phyloP scores from a whole-genome alignment of 2,113 vertebrate genomes.

The Silurus glanis region DNA sequence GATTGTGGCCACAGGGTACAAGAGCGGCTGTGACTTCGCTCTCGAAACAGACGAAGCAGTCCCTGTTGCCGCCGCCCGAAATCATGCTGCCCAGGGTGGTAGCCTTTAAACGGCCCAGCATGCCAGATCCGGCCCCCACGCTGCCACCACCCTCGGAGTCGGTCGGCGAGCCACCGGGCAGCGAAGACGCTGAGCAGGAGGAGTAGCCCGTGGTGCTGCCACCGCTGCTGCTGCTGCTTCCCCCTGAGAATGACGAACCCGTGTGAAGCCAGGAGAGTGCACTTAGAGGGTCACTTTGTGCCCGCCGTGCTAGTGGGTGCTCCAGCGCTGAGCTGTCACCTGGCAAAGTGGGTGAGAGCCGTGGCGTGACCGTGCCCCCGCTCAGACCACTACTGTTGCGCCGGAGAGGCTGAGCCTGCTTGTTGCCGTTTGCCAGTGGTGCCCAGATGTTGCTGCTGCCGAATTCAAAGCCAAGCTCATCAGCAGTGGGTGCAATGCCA shows the following conservation, averaged over 20 bases:
- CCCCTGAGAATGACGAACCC: slow-evolving; percentile 81
- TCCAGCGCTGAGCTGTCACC: slow-evolving; percentile 73
- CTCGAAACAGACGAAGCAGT: slow-evolving; percentile 92
- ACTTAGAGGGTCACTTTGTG: slow-evolving; percentile 84
- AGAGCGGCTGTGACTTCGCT: slow-evolving; percentile 92
- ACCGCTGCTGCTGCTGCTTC: slow-evolving; percentile 74
- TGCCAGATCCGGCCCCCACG: slow-evolving; percentile 62
- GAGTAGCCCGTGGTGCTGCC: slow-evolving; percentile 83
- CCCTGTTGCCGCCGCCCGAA: slow-evolving; percentile 74
- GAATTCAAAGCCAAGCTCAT: slow-evolving; percentile 89
- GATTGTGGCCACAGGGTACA: slow-evolving; percentile 95
- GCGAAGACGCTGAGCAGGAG: slow-evolving; percentile 81
- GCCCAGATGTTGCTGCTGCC: slow-evolving; percentile 85
- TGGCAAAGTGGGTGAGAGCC: slow-evolving; percentile 76
- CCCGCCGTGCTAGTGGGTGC: slow-evolving; percentile 82
- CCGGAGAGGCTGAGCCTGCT: slow-evolving; percentile 64
- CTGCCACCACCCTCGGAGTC: slow-evolving; percentile 79
- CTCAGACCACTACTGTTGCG: slow-evolving; percentile 78
- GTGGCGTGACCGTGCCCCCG: slow-evolving; percentile 75
- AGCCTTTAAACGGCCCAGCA: slow-evolving; percentile 72
- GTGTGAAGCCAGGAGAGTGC: slow-evolving; percentile 85
- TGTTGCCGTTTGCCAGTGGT: slow-evolving; percentile 73
- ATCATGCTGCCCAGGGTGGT: slow-evolving; percentile 63
- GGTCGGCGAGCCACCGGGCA: slow-evolving; percentile 80
- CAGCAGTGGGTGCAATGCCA: slow-evolving; percentile 63